phyloP scores from a whole-genome alignment of 2,113 vertebrate genomes.

The Ammodytes marinus region DNA sequence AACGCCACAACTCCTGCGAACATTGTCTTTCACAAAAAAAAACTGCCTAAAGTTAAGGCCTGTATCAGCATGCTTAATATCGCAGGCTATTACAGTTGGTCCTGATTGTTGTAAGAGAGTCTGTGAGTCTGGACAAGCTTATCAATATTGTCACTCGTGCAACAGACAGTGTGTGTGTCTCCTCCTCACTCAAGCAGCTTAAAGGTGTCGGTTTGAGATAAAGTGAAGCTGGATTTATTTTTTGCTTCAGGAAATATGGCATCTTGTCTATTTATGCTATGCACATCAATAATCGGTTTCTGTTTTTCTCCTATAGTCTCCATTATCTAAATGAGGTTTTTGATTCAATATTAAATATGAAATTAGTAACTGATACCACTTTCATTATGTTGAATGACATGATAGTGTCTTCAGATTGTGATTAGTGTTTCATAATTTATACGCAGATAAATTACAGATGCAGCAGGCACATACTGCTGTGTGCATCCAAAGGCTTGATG shows the following conservation, averaged over 20 bases:
- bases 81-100: conserved; percentile 24
- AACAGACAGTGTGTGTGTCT: conserved; percentile 59
- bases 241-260: conserved; percentile 45
- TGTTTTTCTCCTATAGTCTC: conserved; percentile 7
- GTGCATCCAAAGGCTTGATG: conserved; percentile 1
- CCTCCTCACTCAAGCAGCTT: conserved; percentile 53
- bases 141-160: conserved; percentile 61
- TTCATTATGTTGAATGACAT: conserved; percentile 40
- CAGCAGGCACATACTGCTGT: not conserved
- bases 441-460: not conserved
- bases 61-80: conserved; percentile 30
- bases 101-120: conserved; percentile 35
- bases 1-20: conserved; percentile 33
- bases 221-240: conserved; percentile 46
- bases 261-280: conserved; percentile 42
- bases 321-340: conserved; percentile 61
- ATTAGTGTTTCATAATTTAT: conserved; percentile 28
- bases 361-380: conserved; percentile 47
- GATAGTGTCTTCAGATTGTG: conserved; percentile 7
- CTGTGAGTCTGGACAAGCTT: conserved; percentile 53
- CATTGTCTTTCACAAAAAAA: conserved; percentile 32
- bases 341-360: conserved; percentile 38
- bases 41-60: conserved; percentile 45
- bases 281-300: conserved; percentile 48
- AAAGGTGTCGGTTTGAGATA: conserved; percentile 76